A percentile compares a stretch with the other conserved stretches of the same genome.
phyloP scores from a whole-genome alignment of 2,797 vertebrate species.

The Pangasius sanitwongsei region DNA sequence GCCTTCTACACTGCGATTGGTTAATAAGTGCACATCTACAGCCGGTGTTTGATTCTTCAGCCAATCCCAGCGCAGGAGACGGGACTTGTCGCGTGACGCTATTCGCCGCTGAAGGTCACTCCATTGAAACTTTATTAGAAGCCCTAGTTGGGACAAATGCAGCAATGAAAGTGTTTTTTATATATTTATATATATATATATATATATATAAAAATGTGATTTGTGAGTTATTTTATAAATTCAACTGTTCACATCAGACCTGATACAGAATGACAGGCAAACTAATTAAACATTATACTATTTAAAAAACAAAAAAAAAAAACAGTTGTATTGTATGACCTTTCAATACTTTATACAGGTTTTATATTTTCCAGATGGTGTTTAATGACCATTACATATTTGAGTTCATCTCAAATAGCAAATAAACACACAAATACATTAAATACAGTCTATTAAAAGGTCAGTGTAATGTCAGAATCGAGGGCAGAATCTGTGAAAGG shows the following conservation, averaged over 20 bases:
- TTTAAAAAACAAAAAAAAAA: neutral
- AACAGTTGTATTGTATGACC: neutral
- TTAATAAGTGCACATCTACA: neutral
- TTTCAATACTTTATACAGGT: neutral
- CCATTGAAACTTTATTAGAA: conserved; percentile 46
- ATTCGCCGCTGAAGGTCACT: conserved; percentile 49
- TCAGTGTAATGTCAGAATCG: neutral
- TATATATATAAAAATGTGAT: neutral
- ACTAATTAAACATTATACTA: neutral
- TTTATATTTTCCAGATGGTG: neutral
- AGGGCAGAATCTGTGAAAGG: neutral
- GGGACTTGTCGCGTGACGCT: neutral
- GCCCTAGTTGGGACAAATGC: neutral
- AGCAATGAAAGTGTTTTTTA: neutral
- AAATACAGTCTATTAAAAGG: neutral
- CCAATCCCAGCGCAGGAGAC: neutral
- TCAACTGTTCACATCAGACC: neutral
- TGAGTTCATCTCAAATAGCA: neutral
- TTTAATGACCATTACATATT: neutral
- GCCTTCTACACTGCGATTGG: neutral
- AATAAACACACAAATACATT: neutral
- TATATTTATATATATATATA: neutral
- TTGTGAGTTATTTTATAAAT: neutral
- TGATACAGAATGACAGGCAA: neutral
- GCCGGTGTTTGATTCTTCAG: neutral